Evolutionary conservation across 2,888 invertebrate species (phyloP).

Genomic region (Erannis defoliaria): DNA sequence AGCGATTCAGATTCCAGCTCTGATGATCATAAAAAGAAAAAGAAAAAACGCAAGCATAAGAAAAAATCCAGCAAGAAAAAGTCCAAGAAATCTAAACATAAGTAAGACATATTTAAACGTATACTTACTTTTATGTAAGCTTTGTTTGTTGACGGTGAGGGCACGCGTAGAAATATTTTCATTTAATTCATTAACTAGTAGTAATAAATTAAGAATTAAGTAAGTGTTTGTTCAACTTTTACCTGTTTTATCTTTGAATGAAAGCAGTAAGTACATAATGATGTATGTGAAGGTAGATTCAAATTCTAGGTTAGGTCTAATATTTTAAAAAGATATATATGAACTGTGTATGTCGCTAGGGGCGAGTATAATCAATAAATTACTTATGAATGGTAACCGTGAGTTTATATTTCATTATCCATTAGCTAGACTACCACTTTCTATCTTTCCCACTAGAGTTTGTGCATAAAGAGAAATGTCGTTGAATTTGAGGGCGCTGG

Average conservation of each 20-base stretch:
- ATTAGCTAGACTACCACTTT: no score
- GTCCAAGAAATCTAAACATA: conserved; percentile 88
- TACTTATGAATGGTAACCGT: conserved; percentile 28
- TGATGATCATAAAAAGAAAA: conserved; percentile 89
- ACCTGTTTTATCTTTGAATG: conserved; percentile 38
- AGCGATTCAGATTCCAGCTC: conserved; percentile 89
- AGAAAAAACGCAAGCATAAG: conserved; percentile 90
- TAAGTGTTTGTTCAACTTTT: conserved; percentile 49
- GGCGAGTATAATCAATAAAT: conserved; percentile 44
- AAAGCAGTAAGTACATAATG: conserved; percentile 25
- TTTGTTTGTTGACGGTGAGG: conserved; percentile 23
- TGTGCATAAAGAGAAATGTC: no score
- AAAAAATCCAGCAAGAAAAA: conserved; percentile 90
- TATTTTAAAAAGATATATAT: conserved; percentile 33
- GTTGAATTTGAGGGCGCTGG: no score
- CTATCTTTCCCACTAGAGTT: no score
- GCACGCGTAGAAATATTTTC: conserved; percentile 28
- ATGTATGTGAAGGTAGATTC: conserved; percentile 43
- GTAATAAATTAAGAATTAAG: conserved; percentile 28
- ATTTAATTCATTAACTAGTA: conserved; percentile 30
- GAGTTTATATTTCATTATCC: conserved; percentile 24
- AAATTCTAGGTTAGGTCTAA: conserved; percentile 43
- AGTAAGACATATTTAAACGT: conserved; percentile 55
- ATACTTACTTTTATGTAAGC: conserved; percentile 1
- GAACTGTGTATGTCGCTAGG: conserved; percentile 34